Evolutionary conservation across 2,888 invertebrate species (phyloP).

Genomic region (Amphipoea lucens): DNA sequence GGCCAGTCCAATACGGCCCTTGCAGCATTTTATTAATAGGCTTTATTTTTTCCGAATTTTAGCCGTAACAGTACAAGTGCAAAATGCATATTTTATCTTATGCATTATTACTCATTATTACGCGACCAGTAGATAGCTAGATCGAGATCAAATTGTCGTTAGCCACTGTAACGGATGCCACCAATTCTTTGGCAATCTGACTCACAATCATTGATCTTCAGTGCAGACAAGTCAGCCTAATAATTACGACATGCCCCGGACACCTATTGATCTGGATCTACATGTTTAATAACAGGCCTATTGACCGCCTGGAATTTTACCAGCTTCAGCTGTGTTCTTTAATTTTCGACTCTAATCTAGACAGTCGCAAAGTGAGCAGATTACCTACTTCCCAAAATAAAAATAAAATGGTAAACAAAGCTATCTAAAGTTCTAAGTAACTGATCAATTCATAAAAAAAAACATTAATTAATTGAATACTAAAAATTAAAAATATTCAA

Average conservation of each 20-base stretch:
- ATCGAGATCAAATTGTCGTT: constrained; percentile 8
- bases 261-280: constrained; percentile 3
- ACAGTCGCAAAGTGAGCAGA: not conserved
- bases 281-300: not conserved
- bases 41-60: not conserved
- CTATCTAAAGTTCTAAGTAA: constrained; percentile 9
- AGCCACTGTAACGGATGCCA: constrained; percentile 5
- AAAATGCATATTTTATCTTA: not conserved
- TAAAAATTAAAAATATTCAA: constrained; percentile 30
- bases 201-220: not conserved
- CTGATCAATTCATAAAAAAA: constrained; percentile 32
- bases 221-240: constrained; percentile 7
- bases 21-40: not conserved
- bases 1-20: too few relatives aligned
- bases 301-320: not conserved
- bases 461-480: constrained; percentile 34
- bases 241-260: constrained; percentile 13
- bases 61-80: not conserved
- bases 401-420: not conserved
- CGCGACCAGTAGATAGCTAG: not conserved
- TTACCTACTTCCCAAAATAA: not conserved
- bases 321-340: not conserved
- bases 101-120: not conserved
- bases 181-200: constrained; percentile 19
- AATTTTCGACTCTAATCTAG: not conserved